Evolutionary conservation across 2,797 vertebrate species (phyloP).

Genomic region (Oceanodroma leucorhoa): DNA sequence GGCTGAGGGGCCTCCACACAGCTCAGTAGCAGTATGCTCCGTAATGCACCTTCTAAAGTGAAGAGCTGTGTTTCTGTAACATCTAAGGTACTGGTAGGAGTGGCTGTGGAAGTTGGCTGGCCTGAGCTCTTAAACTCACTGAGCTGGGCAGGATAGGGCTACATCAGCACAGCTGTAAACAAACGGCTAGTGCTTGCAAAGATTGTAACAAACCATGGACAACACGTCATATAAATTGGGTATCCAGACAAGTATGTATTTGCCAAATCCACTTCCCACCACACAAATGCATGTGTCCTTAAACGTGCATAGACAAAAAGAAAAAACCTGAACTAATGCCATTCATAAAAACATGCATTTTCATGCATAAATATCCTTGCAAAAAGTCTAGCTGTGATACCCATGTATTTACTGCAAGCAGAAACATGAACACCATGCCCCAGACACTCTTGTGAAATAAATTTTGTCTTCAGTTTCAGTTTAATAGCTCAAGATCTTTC

Average conservation of each 20-base stretch:
- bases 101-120: conserved; percentile 1
- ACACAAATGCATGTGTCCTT: background rate
- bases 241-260: background rate
- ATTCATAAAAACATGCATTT: background rate
- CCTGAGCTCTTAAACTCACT: background rate
- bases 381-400: background rate
- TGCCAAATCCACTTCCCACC: background rate
- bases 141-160: background rate
- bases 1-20: background rate
- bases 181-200: background rate
- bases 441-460: conserved; percentile 38
- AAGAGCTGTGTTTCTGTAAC: background rate
- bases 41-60: background rate
- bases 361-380: background rate
- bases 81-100: background rate
- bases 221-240: background rate
- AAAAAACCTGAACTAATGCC: background rate
- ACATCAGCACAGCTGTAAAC: background rate
- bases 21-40: background rate
- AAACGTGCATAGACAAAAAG: background rate
- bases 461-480: conserved; percentile 43
- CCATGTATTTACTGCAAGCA: background rate
- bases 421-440: background rate
- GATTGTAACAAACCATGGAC: background rate
- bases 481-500: conserved; percentile 46